Conservation (phyloP, 1,140 invertebrate genomes). For the Drosophila willistoni region DNA sequence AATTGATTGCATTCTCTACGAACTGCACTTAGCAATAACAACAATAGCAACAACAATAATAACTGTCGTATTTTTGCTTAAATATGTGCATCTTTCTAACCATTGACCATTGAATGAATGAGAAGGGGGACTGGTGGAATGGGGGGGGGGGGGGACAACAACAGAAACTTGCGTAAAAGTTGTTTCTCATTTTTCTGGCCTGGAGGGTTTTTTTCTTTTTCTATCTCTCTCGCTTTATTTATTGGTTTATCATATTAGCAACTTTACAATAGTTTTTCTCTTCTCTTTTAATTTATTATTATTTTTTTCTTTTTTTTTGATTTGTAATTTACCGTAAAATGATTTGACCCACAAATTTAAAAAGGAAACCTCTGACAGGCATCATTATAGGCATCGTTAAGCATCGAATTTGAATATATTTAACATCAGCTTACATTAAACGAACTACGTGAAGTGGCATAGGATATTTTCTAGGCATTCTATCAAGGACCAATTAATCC, state of each 20-base stretch:
- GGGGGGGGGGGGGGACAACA: conserved; percentile 13
- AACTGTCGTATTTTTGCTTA: conserved; percentile 79
- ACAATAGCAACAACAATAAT: conserved; percentile 57
- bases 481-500: no score
- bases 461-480: no score
- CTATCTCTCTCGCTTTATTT: background rate
- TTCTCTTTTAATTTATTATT: background rate
- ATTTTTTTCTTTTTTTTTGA: background rate
- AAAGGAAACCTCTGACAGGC: background rate
- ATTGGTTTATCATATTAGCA: conserved; percentile 57
- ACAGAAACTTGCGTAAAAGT: conserved; percentile 54
- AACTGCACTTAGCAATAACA: conserved; percentile 19
- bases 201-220: background rate
- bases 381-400: no score
- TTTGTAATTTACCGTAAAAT: conserved; percentile 7
- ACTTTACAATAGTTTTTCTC: conserved; percentile 27
- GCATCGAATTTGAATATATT: no score
- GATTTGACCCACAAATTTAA: conserved; percentile 6
- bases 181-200: conserved; percentile 42
- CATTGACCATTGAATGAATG: background rate
- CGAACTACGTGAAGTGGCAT: no score
- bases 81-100: conserved; percentile 64
- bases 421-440: no score
- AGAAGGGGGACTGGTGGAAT: no score
- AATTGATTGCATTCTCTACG: conserved; percentile 70